A percentile compares a stretch with the other conserved stretches of the same genome.
Evolutionary conservation across 1,140 invertebrate species (phyloP).

Genomic region (Orchesella cincta): DNA sequence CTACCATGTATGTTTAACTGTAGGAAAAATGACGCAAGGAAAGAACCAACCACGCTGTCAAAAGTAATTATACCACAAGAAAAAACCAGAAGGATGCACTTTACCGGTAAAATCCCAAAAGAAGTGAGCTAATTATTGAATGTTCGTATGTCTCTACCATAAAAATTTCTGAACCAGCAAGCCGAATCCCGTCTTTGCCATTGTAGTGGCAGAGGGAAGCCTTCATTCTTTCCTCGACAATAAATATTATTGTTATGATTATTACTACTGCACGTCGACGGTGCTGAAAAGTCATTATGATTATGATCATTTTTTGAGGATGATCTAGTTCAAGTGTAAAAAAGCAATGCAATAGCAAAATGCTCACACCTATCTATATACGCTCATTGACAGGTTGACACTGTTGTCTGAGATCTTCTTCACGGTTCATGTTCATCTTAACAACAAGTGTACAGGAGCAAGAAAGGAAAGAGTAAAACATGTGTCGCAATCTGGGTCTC

Average conservation of each 20-base stretch:
- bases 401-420: background rate
- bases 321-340: background rate
- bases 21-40: too few species aligned
- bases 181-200: too few species aligned
- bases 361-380: background rate
- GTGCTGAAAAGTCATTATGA: too few species aligned
- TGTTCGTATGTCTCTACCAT: too few species aligned
- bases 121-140: slow-evolving; percentile 9
- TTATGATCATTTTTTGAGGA: background rate
- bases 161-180: too few species aligned
- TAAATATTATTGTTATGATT: background rate
- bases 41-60: too few species aligned
- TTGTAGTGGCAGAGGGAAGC: too few species aligned
- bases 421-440: background rate
- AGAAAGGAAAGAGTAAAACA: background rate
- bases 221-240: too few species aligned
- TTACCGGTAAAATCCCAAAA: slow-evolving; percentile 2
- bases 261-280: background rate
- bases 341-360: background rate
- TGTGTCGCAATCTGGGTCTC: background rate
- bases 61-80: slow-evolving; percentile 19
- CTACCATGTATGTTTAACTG: too few species aligned
- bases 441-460: background rate
- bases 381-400: background rate
- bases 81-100: background rate